Percentiles rank a stretch among this genome's conserved stretches.
These are phyloP conservation scores for Aspidiotus rigidus DNA, from an alignment of 2,888 invertebrate species.

Conservation along the genomic window DNA sequence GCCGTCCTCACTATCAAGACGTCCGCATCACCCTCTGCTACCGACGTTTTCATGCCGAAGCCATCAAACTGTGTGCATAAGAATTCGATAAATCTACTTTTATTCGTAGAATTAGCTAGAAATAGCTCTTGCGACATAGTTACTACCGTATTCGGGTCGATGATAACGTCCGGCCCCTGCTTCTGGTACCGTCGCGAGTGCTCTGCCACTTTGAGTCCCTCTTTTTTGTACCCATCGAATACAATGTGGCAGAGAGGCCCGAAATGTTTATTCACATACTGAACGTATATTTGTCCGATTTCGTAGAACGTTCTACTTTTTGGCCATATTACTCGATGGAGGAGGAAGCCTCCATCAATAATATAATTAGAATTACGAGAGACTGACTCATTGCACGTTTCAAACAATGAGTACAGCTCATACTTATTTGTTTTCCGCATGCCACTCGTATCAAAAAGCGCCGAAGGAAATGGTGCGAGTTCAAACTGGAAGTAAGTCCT, in stretches of 20 bases:
- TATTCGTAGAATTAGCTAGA: no score
- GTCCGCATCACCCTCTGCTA: no score
- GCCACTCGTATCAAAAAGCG: no score
- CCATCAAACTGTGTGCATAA: no score
- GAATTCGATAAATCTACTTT: no score
- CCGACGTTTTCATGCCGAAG: no score
- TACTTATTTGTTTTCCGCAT: no score
- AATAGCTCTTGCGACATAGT: no score
- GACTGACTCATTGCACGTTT: background rate
- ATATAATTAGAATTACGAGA: background rate
- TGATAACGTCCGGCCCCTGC: background rate
- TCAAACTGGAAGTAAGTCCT: no score
- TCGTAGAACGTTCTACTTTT: background rate
- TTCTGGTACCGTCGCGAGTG: slow-evolving; percentile 1
- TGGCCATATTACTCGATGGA: background rate
- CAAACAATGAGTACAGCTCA: background rate
- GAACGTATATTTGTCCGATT: background rate
- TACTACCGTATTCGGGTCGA: background rate
- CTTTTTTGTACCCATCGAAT: background rate
- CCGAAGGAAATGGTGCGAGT: no score
- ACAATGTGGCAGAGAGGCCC: background rate
- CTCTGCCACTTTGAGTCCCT: background rate
- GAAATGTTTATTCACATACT: background rate
- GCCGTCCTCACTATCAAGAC: no score
- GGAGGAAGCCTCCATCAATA: background rate